Conservation (phyloP, 2,797 vertebrate genomes). For the Thunnus albacares region DNA sequence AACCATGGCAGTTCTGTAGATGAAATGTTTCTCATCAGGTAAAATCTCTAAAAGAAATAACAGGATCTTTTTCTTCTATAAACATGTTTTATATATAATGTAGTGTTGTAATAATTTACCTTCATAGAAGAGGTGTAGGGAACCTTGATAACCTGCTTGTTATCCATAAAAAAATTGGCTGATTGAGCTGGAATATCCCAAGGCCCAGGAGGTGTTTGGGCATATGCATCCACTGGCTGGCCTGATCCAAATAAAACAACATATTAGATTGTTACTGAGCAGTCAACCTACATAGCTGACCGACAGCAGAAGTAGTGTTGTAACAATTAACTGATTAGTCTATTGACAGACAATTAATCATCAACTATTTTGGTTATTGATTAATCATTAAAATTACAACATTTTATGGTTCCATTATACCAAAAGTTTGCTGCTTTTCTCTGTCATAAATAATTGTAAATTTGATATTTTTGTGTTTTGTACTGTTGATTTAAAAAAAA, state of each 20-base stretch:
- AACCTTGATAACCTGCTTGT: slow-evolving; percentile 78
- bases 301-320: background rate
- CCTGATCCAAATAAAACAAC: slow-evolving; percentile 68
- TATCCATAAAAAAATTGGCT: slow-evolving; percentile 77
- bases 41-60: background rate
- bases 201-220: slow-evolving; percentile 81
- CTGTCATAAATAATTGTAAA: background rate
- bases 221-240: slow-evolving; percentile 83
- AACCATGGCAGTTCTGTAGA: slow-evolving; percentile 81
- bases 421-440: background rate
- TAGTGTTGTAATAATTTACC: slow-evolving; percentile 60
- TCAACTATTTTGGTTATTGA: background rate
- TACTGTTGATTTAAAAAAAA: background rate
- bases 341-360: background rate
- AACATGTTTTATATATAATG: background rate
- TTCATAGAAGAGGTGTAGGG: slow-evolving; percentile 87
- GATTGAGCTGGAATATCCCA: slow-evolving; percentile 80
- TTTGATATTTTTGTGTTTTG: no score
- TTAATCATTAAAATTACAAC: background rate
- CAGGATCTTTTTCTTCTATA: background rate
- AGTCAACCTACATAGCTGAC: background rate
- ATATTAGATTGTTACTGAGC: background rate
- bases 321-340: background rate
- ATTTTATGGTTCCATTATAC: background rate
- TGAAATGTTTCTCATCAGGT: slow-evolving; percentile 31